A percentile compares a stretch with the other conserved stretches of the same genome.
Evolutionary conservation across 2,888 invertebrate species (phyloP).

Genomic region (Loripinus fragilis): DNA sequence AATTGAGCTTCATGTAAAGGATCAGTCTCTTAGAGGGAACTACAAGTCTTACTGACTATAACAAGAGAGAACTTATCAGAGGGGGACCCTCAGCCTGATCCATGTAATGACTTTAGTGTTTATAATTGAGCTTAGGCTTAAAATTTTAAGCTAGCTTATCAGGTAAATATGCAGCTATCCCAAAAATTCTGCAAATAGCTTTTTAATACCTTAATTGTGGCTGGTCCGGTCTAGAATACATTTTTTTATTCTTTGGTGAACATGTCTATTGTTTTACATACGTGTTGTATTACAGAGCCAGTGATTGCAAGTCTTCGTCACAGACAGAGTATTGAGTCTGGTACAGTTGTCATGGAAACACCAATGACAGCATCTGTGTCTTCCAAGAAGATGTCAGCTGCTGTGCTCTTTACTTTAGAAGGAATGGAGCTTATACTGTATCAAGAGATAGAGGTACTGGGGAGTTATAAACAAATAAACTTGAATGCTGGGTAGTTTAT

Average conservation of each 20-base stretch:
- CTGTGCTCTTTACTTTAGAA: constrained; percentile 69
- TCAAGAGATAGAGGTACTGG: constrained; percentile 66
- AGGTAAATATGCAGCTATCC: no score
- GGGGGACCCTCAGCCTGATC: constrained; percentile 71
- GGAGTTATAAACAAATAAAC: no score
- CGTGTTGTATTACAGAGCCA: constrained; percentile 29
- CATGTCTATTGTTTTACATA: no score
- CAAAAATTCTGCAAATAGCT: no score
- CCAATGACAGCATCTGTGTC: constrained; percentile 43
- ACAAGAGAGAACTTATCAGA: constrained; percentile 89
- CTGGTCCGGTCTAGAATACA: no score
- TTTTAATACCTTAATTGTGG: no score
- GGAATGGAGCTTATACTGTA: constrained; percentile 71
- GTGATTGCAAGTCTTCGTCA: constrained; percentile 23
- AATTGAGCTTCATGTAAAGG: no score
- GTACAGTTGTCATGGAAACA: constrained; percentile 52
- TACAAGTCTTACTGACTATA: constrained; percentile 89
- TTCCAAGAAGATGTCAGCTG: constrained; percentile 63
- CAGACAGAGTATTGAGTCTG: constrained; percentile 52
- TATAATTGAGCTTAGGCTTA: no score
- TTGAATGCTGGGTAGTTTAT: no score
- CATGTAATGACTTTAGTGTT: no score
- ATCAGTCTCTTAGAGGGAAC: constrained; percentile 90
- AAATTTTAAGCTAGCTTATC: no score
- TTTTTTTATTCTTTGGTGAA: no score